Evolutionary conservation across 92 coral and sea anemone species (phyloP), one percentile per base, ranked within the genome.

Genomic region (Scolanthus callimorphus): DNA sequence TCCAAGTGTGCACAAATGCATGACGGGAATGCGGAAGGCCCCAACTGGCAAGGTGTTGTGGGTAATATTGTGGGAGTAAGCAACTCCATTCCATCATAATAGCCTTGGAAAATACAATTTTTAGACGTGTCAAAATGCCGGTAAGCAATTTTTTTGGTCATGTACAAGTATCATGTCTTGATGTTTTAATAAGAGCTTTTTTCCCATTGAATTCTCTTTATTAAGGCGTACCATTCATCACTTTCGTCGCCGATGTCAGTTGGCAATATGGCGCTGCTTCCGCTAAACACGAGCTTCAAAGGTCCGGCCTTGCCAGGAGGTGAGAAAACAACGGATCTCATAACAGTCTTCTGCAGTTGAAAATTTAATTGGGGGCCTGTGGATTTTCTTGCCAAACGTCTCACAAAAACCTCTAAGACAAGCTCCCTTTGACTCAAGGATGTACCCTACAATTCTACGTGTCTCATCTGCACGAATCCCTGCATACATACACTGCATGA

Each of bases 241-340:
- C 79, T 94, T 24, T 55, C 78, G 41, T 92, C 94, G 41, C 89
- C 92, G 2, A 67, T 39, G 30, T 77, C 99, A 21, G 39, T 94
- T 19, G 85, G 99, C 87, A 94, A 84, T 52, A 94, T 94, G 99
- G 99, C 99, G 79, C 85, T 88, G 60, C 71, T 94, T 28, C 99
- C 99, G 44, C 62, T 94, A 57, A 94, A 94, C 64, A 84, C 97
- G 27, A 94, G 72, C 51, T 84, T 81, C 85, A 94, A 94, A 67
- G 99, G 99, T 34, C 94, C 87, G 24, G 95, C 99, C 43, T 96
- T 96, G 29, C 96, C 88, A 12, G 96, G 99, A 81, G 86, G 98
- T 92, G 48, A 53, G 69, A 34, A n/a, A n/a, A n/a, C n/a, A n/a
- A n/a, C n/a, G n/a, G n/a, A n/a, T n/a, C n/a, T n/a, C n/a, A n/a